Evolutionary conservation across 2,888 invertebrate species (phyloP).

Genomic region (Idaea biselata): DNA sequence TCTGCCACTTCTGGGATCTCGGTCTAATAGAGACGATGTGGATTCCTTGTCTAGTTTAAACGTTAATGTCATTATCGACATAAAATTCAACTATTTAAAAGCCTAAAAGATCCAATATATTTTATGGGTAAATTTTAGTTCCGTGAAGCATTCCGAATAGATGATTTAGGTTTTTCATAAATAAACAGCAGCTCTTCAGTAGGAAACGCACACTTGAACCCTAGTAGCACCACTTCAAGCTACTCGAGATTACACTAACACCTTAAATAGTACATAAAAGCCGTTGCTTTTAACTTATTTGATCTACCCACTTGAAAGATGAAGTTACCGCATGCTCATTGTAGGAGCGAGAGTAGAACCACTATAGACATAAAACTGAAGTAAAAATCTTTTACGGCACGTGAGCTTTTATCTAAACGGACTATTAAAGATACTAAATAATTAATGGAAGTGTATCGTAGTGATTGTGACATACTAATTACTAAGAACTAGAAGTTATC

Average conservation of each 20-base stretch:
- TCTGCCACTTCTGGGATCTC: too few species aligned
- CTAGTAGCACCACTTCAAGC: constrained; percentile 39
- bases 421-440: background rate
- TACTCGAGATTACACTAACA: constrained; percentile 70
- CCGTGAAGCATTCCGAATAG: background rate
- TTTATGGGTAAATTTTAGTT: background rate
- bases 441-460: background rate
- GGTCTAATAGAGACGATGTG: background rate
- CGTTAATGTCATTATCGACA: background rate
- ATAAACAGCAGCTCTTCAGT: constrained; percentile 23
- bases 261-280: constrained; percentile 64
- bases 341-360: constrained; percentile 14
- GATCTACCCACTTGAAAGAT: constrained; percentile 67
- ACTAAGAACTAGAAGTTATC: background rate
- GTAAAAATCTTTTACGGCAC: constrained; percentile 2
- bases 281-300: constrained; percentile 54
- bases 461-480: background rate
- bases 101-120: background rate
- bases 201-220: constrained; percentile 58
- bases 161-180: background rate
- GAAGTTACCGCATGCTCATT: constrained; percentile 24
- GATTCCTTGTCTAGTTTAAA: constrained; percentile 11
- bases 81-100: background rate
- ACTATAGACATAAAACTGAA: constrained; percentile 5
- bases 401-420: background rate